Evolutionary conservation across 2,888 invertebrate genomes (phyloP).

Genomic region (Drosophila nigritarsus): DNA sequence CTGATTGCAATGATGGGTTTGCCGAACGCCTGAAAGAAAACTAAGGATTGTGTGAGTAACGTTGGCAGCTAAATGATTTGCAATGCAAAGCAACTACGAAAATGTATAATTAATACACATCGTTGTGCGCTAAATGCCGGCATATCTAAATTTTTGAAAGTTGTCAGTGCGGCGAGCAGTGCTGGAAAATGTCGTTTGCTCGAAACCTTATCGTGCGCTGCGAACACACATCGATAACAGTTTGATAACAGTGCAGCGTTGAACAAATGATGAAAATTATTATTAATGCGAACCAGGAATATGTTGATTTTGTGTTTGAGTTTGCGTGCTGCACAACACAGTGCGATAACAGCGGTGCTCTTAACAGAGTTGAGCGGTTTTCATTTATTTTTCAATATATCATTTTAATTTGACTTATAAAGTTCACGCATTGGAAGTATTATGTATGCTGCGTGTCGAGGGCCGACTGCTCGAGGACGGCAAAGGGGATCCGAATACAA

Average conservation of each 20-base stretch:
- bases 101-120: constrained; percentile 26
- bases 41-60: constrained; percentile 4
- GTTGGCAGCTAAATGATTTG: constrained; percentile 13
- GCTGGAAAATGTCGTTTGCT: constrained; percentile 4
- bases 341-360: too few species aligned
- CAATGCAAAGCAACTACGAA: constrained; percentile 8
- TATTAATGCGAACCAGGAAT: too few species aligned
- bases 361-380: too few species aligned
- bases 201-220: background rate
- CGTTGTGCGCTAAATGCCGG: constrained; percentile 41
- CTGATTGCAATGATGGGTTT: background rate
- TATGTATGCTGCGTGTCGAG: constrained; percentile 97
- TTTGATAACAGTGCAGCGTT: background rate
- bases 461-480: constrained; percentile 97
- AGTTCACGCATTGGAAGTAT: too few species aligned
- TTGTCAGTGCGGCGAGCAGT: constrained; percentile 4
- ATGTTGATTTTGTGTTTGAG: too few species aligned
- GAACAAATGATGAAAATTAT: too few species aligned
- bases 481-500: constrained; percentile 93
- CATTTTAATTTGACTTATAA: too few species aligned
- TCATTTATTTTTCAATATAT: too few species aligned
- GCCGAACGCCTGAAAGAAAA: constrained; percentile 4
- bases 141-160: constrained; percentile 19
- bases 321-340: too few species aligned
- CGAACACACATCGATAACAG: background rate